These are phyloP conservation scores for Mylabris phalerata DNA, from an alignment of 1,140 invertebrate genomes.

Conservation along the genomic window DNA sequence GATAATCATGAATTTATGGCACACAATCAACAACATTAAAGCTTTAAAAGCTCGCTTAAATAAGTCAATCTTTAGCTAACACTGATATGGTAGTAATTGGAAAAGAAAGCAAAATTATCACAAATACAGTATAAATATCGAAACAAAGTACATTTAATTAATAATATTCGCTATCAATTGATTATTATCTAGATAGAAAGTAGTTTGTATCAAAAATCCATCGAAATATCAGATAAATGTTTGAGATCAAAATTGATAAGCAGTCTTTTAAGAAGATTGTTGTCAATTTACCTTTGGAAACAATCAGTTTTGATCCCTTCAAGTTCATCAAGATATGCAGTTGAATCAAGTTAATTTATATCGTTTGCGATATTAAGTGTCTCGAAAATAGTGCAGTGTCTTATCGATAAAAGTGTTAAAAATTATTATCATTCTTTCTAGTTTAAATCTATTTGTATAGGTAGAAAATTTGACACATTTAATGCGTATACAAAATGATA, in stretches of 20 bases:
- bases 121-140: conserved; percentile 17
- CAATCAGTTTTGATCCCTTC: conserved; percentile 12
- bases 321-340: conserved; percentile 14
- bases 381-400: neutral
- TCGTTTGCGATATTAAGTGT: conserved; percentile 2
- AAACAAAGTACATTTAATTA: no score
- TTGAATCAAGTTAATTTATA: conserved; percentile 9
- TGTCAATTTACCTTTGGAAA: conserved; percentile 13
- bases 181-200: conserved; percentile 13
- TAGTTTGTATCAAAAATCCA: conserved; percentile 9
- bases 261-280: conserved; percentile 25
- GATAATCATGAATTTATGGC: conserved; percentile 2
- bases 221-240: conserved; percentile 15
- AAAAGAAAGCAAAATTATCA: conserved; percentile 18
- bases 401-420: neutral
- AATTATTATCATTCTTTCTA: neutral
- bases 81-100: conserved; percentile 7
- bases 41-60: conserved; percentile 13
- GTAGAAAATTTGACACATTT: conserved; percentile 25
- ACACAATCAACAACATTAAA: conserved; percentile 14
- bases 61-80: conserved; percentile 6
- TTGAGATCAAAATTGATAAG: conserved; percentile 34
- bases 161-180: neutral
- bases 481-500: conserved; percentile 22
- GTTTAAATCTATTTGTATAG: conserved; percentile 1